Percentiles rank a stretch among this genome's conserved stretches.
Evolutionary conservation across 2,888 invertebrate genomes (phyloP).

Genomic region (Plusia festucae): DNA sequence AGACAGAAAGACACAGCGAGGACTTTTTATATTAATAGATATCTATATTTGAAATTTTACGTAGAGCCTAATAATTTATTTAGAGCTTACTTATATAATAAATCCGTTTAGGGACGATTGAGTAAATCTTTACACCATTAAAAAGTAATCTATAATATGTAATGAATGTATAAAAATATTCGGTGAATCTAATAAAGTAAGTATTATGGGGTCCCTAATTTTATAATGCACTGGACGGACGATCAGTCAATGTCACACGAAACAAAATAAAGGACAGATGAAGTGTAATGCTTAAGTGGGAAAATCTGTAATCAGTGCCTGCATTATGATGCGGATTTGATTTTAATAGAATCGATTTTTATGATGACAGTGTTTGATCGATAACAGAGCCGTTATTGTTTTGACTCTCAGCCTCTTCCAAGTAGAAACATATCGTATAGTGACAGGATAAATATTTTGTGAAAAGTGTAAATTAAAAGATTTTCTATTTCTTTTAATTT

Average conservation of each 20-base stretch:
- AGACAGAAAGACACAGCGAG: too few relatives aligned
- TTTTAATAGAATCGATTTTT: neutral
- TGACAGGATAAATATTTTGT: too few relatives aligned
- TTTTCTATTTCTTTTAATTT: too few relatives aligned
- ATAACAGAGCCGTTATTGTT: neutral
- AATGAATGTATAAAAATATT: constrained; percentile 11
- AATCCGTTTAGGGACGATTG: too few relatives aligned
- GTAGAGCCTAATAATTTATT: too few relatives aligned
- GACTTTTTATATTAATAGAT: too few relatives aligned
- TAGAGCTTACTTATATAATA: too few relatives aligned
- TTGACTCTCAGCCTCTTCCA: too few relatives aligned
- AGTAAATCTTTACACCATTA: neutral
- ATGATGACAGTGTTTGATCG: neutral
- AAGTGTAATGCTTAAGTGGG: too few relatives aligned
- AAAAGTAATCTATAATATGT: constrained; percentile 10
- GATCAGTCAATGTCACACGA: constrained; percentile 54
- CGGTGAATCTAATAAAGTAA: constrained; percentile 38
- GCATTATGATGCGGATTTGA: neutral
- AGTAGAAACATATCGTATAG: too few relatives aligned
- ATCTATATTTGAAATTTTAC: too few relatives aligned
- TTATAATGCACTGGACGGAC: constrained; percentile 56
- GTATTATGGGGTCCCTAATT: constrained; percentile 54
- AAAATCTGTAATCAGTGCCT: constrained; percentile 7
- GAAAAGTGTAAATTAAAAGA: too few relatives aligned
- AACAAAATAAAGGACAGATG: constrained; percentile 32